Evolutionary conservation across 2,113 vertebrate genomes (phyloP), one percentile per base, ranked within the genome.

Genomic region (Cryptoleucopteryx plumbea): DNA sequence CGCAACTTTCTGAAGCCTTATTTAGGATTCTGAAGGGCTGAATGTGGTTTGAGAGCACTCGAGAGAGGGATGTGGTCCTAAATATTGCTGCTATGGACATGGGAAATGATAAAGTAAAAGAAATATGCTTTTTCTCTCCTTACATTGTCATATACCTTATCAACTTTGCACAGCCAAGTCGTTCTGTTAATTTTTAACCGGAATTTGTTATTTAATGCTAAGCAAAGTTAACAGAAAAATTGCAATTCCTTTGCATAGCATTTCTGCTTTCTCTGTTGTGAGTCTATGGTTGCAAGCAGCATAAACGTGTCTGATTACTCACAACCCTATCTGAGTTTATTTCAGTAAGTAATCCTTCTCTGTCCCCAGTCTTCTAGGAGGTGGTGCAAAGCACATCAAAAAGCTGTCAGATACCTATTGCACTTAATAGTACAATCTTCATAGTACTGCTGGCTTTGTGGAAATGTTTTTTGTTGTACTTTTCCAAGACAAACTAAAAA

Each of bases 131-230:
- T 17, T 62, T 3, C 36, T 55, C 6, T 86, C 5, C 40, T 48
- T 48, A 10, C 0, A 0, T 22, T 43, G n/a, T 19, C 20, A 14
- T 47, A 27, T 10, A 40, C 32, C 2, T 53, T 16, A 29, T 3
- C 20, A 40, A 2, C 26, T 55, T 21, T 22, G 18, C 23, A 36
- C 16, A 40, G 16, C 34, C 32, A 18, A 55, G 34, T 83, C 26
- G 31, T 62, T 84, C 17, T n/a, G 23, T 43, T 77, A 18, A 8
- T 50, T 88, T 92, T 65, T 29, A 42, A 48, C 8, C 13, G 53
- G 55, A 55, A 82, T 59, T 38, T 56, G 6, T 32, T 87, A 45
- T 61, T 83, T 68, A 78, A 59, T 63, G 55, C 9, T 58, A 31
- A 75, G 32, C 1, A 63, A 58, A 79, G 16, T 13, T 67, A 68